A percentile compares a stretch with the other conserved stretches of the same genome.
phyloP scores from a whole-genome alignment of 1,140 invertebrate genomes.

The Dryas iulia region DNA sequence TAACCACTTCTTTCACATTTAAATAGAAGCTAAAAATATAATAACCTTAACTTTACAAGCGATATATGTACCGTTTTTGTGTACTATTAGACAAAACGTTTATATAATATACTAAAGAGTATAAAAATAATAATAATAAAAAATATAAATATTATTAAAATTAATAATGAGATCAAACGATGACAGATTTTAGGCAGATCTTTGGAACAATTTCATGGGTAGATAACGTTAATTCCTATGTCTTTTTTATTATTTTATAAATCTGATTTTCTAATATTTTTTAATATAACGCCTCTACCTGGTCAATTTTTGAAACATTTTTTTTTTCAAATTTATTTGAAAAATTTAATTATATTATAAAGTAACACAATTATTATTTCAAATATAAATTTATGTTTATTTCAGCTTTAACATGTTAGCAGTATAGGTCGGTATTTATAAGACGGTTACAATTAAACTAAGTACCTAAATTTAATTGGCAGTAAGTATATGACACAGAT shows the following conservation, averaged over 20 bases:
- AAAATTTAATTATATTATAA: no score
- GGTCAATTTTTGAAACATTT: slow-evolving; percentile 24
- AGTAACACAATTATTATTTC: no score
- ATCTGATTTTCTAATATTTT: slow-evolving; percentile 45
- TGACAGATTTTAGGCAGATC: slow-evolving; percentile 76
- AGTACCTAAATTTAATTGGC: not conserved
- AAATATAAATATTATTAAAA: slow-evolving; percentile 72
- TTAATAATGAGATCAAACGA: slow-evolving; percentile 78
- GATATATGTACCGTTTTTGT: not conserved
- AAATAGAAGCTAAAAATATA: not conserved
- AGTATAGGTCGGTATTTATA: not conserved
- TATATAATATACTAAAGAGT: slow-evolving; percentile 6
- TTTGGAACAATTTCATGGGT: slow-evolving; percentile 75
- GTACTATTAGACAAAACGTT: slow-evolving; percentile 1
- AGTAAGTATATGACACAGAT: not conserved
- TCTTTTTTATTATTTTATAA: no score
- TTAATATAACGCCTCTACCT: slow-evolving; percentile 21
- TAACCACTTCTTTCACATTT: not conserved
- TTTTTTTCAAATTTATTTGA: no score
- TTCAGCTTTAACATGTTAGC: not conserved
- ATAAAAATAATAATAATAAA: slow-evolving; percentile 38
- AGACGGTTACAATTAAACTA: not conserved
- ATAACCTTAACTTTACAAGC: not conserved
- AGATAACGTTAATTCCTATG: slow-evolving; percentile 42
- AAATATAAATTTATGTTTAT: not conserved